Conservation (phyloP, 1,140 invertebrate species). For the Ceratosolen fusciceps region DNA sequence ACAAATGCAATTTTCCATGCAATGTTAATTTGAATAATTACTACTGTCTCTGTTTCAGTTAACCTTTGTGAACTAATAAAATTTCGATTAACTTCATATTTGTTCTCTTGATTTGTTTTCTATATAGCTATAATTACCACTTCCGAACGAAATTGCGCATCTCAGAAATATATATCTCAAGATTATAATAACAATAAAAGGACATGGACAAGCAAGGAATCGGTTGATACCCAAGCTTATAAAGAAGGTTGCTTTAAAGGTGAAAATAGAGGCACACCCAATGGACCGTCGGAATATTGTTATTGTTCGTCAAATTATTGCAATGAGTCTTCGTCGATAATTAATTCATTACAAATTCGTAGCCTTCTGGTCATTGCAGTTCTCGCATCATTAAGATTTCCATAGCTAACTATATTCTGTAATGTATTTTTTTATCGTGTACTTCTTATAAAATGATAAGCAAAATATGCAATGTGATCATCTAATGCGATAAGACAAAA, state of each 20-base stretch:
- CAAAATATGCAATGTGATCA: not conserved
- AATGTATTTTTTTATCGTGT: not conserved
- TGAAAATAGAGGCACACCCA: slow-evolving; percentile 75
- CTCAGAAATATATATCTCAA: slow-evolving; percentile 77
- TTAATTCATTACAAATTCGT: slow-evolving; percentile 2
- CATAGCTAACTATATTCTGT: not conserved
- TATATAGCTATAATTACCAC: slow-evolving; percentile 75
- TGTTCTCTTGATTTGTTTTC: too few relatives aligned
- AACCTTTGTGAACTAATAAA: too few relatives aligned
- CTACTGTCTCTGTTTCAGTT: too few relatives aligned
- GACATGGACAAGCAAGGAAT: slow-evolving; percentile 75
- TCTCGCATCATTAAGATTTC: slow-evolving; percentile 13
- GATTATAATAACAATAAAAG: slow-evolving; percentile 71
- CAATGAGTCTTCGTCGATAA: slow-evolving; percentile 59
- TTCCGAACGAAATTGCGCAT: slow-evolving; percentile 79
- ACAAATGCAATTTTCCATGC: too few relatives aligned
- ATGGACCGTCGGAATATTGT: slow-evolving; percentile 74
- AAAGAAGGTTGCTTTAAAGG: slow-evolving; percentile 76
- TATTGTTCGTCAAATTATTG: slow-evolving; percentile 79
- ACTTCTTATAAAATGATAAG: slow-evolving; percentile 2
- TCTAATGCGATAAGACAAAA: slow-evolving; percentile 25
- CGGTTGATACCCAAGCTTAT: slow-evolving; percentile 77
- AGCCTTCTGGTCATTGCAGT: slow-evolving; percentile 9
- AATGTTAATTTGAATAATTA: too few relatives aligned
- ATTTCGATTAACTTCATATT: too few relatives aligned